Base-by-base conservation (phyloP, 2,888 invertebrate species). In the Pilophorus perplexus region DNA sequence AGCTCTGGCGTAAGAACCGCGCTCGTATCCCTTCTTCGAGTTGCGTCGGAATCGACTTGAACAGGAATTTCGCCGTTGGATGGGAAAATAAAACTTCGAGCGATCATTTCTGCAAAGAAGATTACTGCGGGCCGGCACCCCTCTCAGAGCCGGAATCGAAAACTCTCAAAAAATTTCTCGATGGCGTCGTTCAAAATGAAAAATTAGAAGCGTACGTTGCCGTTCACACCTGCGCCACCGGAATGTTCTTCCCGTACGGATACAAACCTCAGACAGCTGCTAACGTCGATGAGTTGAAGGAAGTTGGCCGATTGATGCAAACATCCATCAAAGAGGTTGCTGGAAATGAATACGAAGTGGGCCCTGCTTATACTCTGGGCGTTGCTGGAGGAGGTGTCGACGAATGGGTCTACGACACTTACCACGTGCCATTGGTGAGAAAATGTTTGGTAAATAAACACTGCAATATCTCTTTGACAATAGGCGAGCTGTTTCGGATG, bases 41-140 rank as follows among this genome's bases (percentile, higher is more conserved):
- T 2, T 52, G 52, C 16, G 27, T 27, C 14, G 52, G 52, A 2
- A 28, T 52, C 25, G 52, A 52, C 16, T 52, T 52, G 27, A 52
- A 52, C 28, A 27, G 27, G 16, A 52, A 52, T 14, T 52, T n/a
- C 14, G 27, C 52, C 1, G n/a, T 52, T 8, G 52, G 52, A 1
- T 52, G 46, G 46, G n/a, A 22, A 3, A 2, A 2, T 2, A n/a
- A 2, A 46, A 12, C 23, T 3, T 46, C 46, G 16, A 16, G 3
- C 1, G 46, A 22, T 12, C 16, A 27, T 1, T 16, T 6, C 27
- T 52, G 52, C 28, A 5, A 6, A 6, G 14, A 2, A 12, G 28
- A 25, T 16, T 52, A 52, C 16, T 8, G 16, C 18, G 52, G 52
- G 28, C 52, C 25, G 3, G 3, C 12, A 14, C 28, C 25, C 2